Percentiles rank a stretch among this genome's conserved stretches.
phyloP scores from a whole-genome alignment of 2,888 invertebrate genomes.

The Mythimna vitellina region DNA sequence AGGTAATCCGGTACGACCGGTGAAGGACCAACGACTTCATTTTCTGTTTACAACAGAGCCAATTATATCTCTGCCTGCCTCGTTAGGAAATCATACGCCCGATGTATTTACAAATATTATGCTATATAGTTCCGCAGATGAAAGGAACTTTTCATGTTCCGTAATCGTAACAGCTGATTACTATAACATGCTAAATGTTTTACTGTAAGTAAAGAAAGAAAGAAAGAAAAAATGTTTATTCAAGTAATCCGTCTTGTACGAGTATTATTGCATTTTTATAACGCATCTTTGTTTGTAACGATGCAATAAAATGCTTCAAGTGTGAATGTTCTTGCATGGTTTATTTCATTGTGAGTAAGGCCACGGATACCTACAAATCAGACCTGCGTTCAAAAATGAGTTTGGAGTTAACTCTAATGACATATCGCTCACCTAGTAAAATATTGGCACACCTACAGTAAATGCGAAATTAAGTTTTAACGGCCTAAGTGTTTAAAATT shows the following conservation, averaged over 20 bases:
- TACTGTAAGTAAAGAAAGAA: no score
- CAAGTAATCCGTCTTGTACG: slow-evolving; percentile 21
- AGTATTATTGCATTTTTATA: slow-evolving; percentile 25
- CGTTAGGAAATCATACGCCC: slow-evolving; percentile 10
- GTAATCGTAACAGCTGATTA: slow-evolving; percentile 16
- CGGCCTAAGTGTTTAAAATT: no score
- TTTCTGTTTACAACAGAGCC: not conserved
- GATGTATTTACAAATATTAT: slow-evolving; percentile 52
- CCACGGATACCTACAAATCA: no score
- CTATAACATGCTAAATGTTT: slow-evolving; percentile 30
- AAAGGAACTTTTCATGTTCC: slow-evolving; percentile 37
- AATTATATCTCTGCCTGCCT: slow-evolving; percentile 22
- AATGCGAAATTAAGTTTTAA: no score
- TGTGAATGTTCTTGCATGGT: not conserved
- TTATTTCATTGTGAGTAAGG: not conserved
- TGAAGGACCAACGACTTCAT: no score
- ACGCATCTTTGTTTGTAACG: not conserved
- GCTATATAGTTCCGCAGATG: slow-evolving; percentile 38
- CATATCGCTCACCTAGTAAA: no score
- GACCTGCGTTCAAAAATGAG: no score
- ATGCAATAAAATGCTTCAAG: slow-evolving; percentile 5
- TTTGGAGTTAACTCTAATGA: no score
- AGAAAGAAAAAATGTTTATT: no score
- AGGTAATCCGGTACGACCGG: no score
- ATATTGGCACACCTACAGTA: no score